phyloP scores from a whole-genome alignment of 2,113 vertebrate genomes.

The Microcebus griseorufus region DNA sequence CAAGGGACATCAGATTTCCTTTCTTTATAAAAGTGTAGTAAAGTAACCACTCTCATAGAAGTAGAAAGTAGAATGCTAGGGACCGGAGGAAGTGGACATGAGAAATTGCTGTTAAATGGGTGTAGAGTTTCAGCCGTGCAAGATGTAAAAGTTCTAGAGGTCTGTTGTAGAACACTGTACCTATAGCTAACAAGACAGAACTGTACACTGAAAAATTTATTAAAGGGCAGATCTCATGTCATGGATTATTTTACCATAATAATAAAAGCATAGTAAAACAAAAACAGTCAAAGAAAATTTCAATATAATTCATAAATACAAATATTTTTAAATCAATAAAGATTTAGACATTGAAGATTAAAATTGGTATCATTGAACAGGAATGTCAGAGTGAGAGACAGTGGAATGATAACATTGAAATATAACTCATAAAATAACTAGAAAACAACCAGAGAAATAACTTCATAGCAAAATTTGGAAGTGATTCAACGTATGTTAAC shows the following conservation, averaged over 20 bases:
- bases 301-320: background rate
- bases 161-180: no score
- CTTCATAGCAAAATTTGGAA: conserved; percentile 25
- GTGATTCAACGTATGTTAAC: conserved; percentile 9
- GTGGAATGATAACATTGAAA: background rate
- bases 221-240: background rate
- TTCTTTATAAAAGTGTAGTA: background rate
- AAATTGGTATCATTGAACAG: background rate
- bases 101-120: background rate
- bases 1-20: background rate
- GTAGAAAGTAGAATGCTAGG: background rate
- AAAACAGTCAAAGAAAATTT: conserved; percentile 9
- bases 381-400: background rate
- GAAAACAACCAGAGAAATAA: conserved; percentile 38
- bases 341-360: conserved; percentile 37
- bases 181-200: background rate
- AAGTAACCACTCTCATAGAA: background rate
- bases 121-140: background rate
- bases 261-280: background rate
- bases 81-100: background rate
- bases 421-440: background rate
- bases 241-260: background rate
- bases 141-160: background rate
- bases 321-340: conserved; percentile 28
- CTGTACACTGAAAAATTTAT: background rate